Conservation (phyloP, 37 sponge, comb jelly and placozoan species). For the Aplysina aerophoba region DNA sequence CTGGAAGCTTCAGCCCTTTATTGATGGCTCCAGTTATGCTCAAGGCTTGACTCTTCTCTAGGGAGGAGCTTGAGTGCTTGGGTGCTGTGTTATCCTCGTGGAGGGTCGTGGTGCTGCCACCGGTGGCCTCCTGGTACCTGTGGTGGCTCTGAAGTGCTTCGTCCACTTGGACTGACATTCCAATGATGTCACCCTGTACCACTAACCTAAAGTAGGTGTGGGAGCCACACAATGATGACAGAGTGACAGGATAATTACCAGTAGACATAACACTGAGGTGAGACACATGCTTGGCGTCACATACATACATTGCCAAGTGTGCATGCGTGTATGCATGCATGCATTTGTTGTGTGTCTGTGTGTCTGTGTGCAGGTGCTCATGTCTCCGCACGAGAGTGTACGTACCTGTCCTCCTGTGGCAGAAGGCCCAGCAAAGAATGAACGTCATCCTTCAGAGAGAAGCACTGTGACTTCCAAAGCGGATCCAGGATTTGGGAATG, state of each 20-base stretch:
- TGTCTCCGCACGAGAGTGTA: neutral
- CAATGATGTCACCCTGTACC: conserved; percentile 65
- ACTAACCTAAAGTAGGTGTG: neutral
- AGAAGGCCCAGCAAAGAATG: conserved; percentile 26
- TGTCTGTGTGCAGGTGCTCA: neutral
- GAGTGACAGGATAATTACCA: neutral
- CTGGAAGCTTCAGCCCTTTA: conserved; percentile 20
- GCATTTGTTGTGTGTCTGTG: neutral
- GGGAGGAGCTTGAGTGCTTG: too few relatives aligned
- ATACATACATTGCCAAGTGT: too few relatives aligned
- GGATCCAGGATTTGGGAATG: conserved; percentile 7
- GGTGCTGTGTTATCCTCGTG: neutral
- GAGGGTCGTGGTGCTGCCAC: neutral
- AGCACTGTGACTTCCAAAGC: neutral
- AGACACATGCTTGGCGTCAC: too few relatives aligned
- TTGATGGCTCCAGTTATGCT: conserved; percentile 11
- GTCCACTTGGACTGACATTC: conserved; percentile 58
- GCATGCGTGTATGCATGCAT: neutral
- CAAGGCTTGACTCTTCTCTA: neutral
- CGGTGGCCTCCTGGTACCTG: neutral
- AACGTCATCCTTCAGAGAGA: neutral
- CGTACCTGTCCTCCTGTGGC: conserved; percentile 20
- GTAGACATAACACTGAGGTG: too few relatives aligned
- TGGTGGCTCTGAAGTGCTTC: conserved; percentile 46
- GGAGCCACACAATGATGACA: neutral